Conservation (phyloP, 2,113 vertebrate species). For the Panthera tigris region DNA sequence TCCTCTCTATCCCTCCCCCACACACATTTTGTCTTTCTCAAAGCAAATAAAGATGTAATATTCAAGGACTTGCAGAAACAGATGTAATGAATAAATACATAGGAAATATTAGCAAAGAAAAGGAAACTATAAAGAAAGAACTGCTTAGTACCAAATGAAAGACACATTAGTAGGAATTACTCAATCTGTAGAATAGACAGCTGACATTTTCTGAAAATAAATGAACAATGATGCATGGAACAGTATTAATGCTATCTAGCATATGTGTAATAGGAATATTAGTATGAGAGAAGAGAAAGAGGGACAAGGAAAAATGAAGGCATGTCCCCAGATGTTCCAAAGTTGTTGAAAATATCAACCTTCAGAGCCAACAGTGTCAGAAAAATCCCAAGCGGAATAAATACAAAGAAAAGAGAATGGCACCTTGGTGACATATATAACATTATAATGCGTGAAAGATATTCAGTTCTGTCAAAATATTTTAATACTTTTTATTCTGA, state of each 20-base stretch:
- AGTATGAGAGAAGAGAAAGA: not conserved
- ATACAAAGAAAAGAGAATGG: not conserved
- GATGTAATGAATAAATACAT: not conserved
- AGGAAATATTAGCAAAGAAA: not conserved
- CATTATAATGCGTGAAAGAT: not conserved
- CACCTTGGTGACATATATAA: not conserved
- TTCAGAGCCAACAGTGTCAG: not conserved
- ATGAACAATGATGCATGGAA: not conserved
- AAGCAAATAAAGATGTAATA: not conserved
- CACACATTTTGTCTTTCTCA: too few species aligned
- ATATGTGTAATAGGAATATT: not conserved
- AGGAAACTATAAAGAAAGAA: not conserved
- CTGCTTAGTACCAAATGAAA: not conserved
- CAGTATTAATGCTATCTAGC: not conserved
- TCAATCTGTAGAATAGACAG: not conserved
- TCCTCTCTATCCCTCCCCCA: too few species aligned
- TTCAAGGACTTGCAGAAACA: not conserved
- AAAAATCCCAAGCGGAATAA: slow-evolving; percentile 1
- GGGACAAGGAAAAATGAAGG: not conserved
- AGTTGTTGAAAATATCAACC: not conserved
- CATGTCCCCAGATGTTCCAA: too few species aligned
- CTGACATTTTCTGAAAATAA: not conserved
- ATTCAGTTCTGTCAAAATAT: not conserved
- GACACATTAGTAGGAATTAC: not conserved
- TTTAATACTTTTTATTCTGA: not conserved